Evolutionary conservation across 2,888 invertebrate species (phyloP).

Genomic region (Tiliacea aurago): DNA sequence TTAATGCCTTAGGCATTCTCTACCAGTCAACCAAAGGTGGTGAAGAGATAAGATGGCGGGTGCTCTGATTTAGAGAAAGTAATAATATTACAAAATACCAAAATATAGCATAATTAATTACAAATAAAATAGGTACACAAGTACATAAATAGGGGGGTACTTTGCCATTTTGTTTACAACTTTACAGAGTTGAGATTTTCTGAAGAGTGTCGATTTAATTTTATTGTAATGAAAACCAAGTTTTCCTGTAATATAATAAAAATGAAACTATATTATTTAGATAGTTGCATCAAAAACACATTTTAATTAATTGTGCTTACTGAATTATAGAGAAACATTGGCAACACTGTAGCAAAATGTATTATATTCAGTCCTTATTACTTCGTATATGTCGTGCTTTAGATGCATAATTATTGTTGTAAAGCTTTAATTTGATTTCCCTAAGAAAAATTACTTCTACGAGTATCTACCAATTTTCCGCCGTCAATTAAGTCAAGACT

Average conservation of each 20-base stretch:
- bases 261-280: not conserved
- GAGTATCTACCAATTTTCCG: conserved; percentile 57
- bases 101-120: too few relatives aligned
- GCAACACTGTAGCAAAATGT: not conserved
- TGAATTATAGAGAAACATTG: not conserved
- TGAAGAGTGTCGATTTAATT: not conserved
- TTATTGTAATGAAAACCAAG: not conserved
- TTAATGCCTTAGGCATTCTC: too few relatives aligned
- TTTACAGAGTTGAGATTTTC: not conserved
- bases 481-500: conserved; percentile 74
- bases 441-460: conserved; percentile 11
- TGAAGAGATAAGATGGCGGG: too few relatives aligned
- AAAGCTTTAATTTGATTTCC: not conserved
- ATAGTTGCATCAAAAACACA: not conserved
- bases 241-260: not conserved
- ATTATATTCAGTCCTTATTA: not conserved
- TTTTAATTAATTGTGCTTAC: too few relatives aligned
- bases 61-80: too few relatives aligned
- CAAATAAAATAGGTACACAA: too few relatives aligned
- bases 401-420: not conserved
- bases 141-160: too few relatives aligned
- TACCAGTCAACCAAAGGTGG: too few relatives aligned
- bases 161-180: conserved; percentile 1
- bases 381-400: not conserved
- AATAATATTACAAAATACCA: too few relatives aligned